phyloP scores from a whole-genome alignment of 2,797 vertebrate genomes.

The Enoplosus armatus region DNA sequence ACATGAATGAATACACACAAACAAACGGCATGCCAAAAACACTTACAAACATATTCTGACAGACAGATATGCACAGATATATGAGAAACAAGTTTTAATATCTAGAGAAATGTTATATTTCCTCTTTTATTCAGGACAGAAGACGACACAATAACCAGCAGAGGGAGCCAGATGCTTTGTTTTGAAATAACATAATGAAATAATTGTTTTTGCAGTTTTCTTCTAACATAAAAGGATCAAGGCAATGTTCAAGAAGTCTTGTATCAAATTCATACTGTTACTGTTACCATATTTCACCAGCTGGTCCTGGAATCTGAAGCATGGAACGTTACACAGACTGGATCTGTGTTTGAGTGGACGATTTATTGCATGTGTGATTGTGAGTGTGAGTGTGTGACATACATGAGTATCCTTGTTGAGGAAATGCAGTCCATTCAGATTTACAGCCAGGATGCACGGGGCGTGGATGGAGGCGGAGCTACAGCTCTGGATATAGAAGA shows the following conservation, averaged over 20 bases:
- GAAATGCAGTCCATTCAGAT: slow-evolving; percentile 96
- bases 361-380: background rate
- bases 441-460: slow-evolving; percentile 94
- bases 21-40: background rate
- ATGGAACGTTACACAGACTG: background rate
- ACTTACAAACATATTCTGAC: background rate
- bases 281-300: background rate
- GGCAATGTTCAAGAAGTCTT: background rate
- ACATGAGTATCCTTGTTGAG: slow-evolving; percentile 95
- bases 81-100: background rate
- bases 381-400: slow-evolving; percentile 56
- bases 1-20: background rate
- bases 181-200: slow-evolving; percentile 4
- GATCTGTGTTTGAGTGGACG: background rate
- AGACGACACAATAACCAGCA: slow-evolving; percentile 42
- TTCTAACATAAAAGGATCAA: background rate
- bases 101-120: background rate
- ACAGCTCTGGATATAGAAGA: slow-evolving; percentile 98
- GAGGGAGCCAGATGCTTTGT: slow-evolving; percentile 46
- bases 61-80: background rate
- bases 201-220: background rate
- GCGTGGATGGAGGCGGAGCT: slow-evolving; percentile 89
- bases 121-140: background rate
- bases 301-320: background rate
- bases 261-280: background rate